Evolutionary conservation across 2,113 vertebrate genomes (phyloP).

Genomic region (Tenrec ecaudatus): DNA sequence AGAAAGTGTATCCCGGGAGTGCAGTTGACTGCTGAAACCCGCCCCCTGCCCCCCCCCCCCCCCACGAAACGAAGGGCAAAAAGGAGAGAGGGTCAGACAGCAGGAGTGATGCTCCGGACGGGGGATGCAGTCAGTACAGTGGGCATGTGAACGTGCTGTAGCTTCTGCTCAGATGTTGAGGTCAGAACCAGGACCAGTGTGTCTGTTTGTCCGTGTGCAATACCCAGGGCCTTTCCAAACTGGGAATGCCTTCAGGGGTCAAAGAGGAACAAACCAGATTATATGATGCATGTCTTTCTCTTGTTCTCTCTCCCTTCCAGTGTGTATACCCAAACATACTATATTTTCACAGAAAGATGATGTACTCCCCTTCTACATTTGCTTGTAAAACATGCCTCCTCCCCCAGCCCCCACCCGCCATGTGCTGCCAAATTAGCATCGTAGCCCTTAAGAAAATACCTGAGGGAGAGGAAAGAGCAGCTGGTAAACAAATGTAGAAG

Average conservation of each 20-base stretch:
- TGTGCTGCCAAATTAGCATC: neutral
- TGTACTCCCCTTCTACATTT: too few species aligned
- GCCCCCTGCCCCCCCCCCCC: too few species aligned
- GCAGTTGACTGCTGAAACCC: neutral
- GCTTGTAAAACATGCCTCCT: too few species aligned
- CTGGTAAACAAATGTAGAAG: neutral
- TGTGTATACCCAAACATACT: neutral
- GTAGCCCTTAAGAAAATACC: neutral
- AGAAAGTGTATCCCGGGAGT: neutral
- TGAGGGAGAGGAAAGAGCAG: neutral
- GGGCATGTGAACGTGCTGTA: neutral
- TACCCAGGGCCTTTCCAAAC: neutral
- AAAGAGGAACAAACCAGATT: slow-evolving; percentile 34
- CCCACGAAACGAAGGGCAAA: neutral
- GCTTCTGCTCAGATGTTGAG: neutral
- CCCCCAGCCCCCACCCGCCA: too few species aligned
- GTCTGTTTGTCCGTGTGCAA: neutral
- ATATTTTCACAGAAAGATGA: neutral
- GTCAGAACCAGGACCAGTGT: neutral
- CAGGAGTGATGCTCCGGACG: neutral
- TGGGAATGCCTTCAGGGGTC: neutral
- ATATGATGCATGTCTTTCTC: neutral
- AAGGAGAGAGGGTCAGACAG: neutral
- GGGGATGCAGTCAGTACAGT: neutral
- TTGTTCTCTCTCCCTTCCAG: neutral